A percentile compares a stretch with the other conserved stretches of the same genome.
Conservation (phyloP, 2,113 vertebrate genomes). For the Sceloporus tristichus region DNA sequence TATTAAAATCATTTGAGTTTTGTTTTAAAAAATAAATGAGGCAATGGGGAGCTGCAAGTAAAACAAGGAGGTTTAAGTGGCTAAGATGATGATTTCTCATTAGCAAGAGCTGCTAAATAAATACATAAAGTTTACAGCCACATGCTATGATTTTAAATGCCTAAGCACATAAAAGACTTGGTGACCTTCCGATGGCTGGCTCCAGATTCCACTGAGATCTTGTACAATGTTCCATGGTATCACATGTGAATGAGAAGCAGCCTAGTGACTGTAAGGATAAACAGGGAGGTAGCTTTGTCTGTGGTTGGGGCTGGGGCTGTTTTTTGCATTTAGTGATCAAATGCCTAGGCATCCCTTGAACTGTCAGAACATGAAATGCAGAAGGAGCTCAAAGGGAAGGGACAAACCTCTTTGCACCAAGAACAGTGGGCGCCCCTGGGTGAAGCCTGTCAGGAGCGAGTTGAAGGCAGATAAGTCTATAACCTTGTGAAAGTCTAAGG, state of each 20-base stretch:
- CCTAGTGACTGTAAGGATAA: neutral
- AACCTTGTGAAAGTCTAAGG: conserved; percentile 51
- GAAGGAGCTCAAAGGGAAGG: conserved; percentile 23
- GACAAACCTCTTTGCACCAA: neutral
- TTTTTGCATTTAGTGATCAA: conserved; percentile 37
- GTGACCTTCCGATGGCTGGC: neutral
- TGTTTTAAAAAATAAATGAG: conserved; percentile 4
- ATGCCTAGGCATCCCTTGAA: neutral
- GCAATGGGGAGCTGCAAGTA: neutral
- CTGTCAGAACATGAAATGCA: neutral
- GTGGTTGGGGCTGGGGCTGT: conserved; percentile 10
- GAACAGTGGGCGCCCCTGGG: neutral
- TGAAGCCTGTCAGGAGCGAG: neutral
- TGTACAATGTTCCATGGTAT: neutral
- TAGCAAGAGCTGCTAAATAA: neutral
- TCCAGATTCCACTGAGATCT: conserved; percentile 27
- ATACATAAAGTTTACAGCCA: neutral
- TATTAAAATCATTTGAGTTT: conserved; percentile 15
- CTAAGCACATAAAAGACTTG: neutral
- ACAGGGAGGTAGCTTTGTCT: neutral
- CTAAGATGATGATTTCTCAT: neutral
- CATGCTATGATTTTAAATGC: neutral
- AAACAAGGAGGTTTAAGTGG: neutral
- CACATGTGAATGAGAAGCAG: neutral
- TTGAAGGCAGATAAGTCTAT: conserved; percentile 8